Evolutionary conservation across 2,797 vertebrate species (phyloP).

Genomic region (Lerista edwardsae): DNA sequence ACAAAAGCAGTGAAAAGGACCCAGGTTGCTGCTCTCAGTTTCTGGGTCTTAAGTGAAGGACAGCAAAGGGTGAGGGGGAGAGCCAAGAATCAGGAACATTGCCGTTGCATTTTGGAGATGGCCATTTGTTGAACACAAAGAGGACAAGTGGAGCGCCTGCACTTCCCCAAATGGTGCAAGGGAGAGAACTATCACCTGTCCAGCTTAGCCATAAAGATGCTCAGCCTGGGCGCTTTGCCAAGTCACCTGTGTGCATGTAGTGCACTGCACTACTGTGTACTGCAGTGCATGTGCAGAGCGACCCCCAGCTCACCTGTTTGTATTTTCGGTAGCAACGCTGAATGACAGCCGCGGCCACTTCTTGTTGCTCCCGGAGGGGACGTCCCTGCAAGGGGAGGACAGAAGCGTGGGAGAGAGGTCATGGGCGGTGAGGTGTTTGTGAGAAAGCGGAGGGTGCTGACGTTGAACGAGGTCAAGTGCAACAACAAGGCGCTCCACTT

Average conservation of each 20-base stretch:
- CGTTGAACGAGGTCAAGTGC: too few relatives aligned
- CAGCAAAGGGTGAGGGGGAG: neutral
- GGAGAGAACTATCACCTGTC: neutral
- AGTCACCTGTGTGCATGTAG: too few relatives aligned
- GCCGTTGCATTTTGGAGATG: neutral
- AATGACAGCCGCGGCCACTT: slow-evolving; percentile 96
- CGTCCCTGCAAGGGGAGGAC: slow-evolving; percentile 83
- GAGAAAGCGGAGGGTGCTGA: too few relatives aligned
- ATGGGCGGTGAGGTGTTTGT: too few relatives aligned
- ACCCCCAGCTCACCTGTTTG: slow-evolving; percentile 89
- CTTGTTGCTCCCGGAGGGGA: slow-evolving; percentile 95
- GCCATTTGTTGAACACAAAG: neutral
- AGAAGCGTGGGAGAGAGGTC: neutral
- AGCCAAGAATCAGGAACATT: neutral
- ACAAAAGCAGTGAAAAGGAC: neutral
- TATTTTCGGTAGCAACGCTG: slow-evolving; percentile 99
- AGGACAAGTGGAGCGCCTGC: too few relatives aligned
- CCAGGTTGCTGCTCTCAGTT: neutral
- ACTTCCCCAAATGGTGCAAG: neutral
- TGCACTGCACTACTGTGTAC: too few relatives aligned
- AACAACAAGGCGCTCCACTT: too few relatives aligned
- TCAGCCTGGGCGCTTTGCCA: accelerated
- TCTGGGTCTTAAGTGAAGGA: neutral
- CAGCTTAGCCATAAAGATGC: too few relatives aligned
- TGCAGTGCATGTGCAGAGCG: neutral